Evolutionary conservation across 2,797 vertebrate species (phyloP).

Genomic region (Hirundo rustica): DNA sequence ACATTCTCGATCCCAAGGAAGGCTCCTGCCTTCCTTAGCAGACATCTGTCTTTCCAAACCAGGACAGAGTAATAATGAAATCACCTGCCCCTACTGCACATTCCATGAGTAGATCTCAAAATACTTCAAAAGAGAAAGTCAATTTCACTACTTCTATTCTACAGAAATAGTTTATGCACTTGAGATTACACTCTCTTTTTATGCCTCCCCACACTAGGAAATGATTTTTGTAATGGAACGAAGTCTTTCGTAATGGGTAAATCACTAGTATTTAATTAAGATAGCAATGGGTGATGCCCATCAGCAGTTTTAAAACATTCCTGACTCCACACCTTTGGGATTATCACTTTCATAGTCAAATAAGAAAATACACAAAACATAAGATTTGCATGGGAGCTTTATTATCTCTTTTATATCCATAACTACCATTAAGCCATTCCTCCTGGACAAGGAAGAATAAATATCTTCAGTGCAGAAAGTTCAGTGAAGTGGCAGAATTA

Average conservation of each 20-base stretch:
- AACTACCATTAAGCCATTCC: slow-evolving; percentile 19
- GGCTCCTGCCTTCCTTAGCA: neutral
- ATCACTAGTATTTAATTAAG: slow-evolving; percentile 23
- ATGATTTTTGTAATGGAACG: neutral
- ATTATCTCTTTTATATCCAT: slow-evolving; percentile 11
- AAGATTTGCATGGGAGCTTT: slow-evolving; percentile 34
- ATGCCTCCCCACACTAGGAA: neutral
- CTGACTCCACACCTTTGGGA: neutral
- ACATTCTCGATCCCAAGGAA: neutral
- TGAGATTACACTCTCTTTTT: neutral
- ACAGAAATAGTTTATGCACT: neutral
- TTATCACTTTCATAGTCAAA: slow-evolving; percentile 16
- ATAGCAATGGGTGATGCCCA: neutral
- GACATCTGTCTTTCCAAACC: neutral
- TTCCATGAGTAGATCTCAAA: neutral
- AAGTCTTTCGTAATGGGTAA: neutral
- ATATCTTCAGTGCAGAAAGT: neutral
- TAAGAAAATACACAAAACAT: slow-evolving; percentile 13
- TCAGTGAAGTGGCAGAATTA: slow-evolving; percentile 47
- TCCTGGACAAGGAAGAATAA: slow-evolving; percentile 5
- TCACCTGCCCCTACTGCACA: neutral
- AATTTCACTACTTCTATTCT: neutral
- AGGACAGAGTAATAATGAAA: neutral
- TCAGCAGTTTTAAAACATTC: slow-evolving; percentile 20
- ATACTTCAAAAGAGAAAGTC: neutral